These are phyloP conservation scores for Rhombomys opimus DNA, from an alignment of 2,113 vertebrate species.

Conservation along the genomic window DNA sequence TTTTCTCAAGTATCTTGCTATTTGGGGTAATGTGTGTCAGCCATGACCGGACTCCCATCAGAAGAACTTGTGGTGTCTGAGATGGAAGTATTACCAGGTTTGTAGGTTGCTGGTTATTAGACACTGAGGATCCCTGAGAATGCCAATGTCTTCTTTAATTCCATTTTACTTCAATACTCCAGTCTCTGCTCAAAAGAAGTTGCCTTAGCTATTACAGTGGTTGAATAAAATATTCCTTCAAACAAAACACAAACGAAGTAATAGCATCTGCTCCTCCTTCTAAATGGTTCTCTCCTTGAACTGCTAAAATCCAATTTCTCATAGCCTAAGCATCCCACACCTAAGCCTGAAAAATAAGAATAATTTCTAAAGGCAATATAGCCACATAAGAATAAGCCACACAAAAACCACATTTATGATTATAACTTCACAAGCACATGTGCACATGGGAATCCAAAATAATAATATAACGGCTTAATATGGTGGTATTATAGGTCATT, in stretches of 20 bases:
- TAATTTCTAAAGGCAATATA: neutral
- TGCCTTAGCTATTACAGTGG: neutral
- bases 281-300: neutral
- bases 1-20: conserved; percentile 53
- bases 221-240: conserved; percentile 38
- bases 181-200: neutral
- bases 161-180: neutral
- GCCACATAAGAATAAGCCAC: neutral
- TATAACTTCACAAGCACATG: neutral
- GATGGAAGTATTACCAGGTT: neutral
- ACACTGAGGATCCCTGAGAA: neutral
- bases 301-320: neutral
- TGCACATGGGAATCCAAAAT: neutral
- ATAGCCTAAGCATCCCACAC: neutral
- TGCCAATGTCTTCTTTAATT: neutral
- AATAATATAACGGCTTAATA: neutral
- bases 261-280: neutral
- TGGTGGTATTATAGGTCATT: neutral
- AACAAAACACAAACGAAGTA: neutral
- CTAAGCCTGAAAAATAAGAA: neutral
- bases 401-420: neutral
- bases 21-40: neutral
- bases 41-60: fast-evolving
- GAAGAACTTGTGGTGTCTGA: neutral
- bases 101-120: neutral